A percentile compares a stretch with the other conserved stretches of the same genome.
phyloP scores from a whole-genome alignment of 2,888 invertebrate genomes.

The Diarsia dahlii region DNA sequence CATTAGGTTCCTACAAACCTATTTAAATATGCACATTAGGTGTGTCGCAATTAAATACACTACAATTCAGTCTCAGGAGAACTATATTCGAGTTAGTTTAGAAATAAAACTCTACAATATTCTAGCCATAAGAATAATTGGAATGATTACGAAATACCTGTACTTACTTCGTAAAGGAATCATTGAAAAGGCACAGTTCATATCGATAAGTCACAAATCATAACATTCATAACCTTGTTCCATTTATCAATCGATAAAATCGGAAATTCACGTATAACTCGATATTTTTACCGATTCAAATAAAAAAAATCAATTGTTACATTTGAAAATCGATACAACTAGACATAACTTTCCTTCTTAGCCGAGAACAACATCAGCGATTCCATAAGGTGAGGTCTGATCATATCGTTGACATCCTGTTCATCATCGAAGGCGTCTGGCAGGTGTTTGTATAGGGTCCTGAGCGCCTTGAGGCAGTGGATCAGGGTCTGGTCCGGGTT shows the following conservation, averaged over 20 bases:
- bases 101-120: conserved; percentile 29
- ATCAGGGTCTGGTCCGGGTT: conserved; percentile 87
- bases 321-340: conserved; percentile 15
- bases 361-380: conserved; percentile 95
- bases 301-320: not conserved
- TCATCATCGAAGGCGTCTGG: conserved; percentile 82
- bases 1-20: not conserved
- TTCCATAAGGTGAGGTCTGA: conserved; percentile 94
- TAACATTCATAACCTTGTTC: not conserved
- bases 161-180: not conserved
- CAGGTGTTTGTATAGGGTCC: conserved; percentile 87
- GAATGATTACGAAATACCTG: conserved; percentile 6
- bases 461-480: conserved; percentile 86
- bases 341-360: conserved; percentile 93
- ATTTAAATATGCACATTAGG: conserved; percentile 10
- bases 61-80: conserved; percentile 58
- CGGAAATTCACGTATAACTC: not conserved
- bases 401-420: conserved; percentile 93
- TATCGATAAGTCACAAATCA: not conserved
- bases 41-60: conserved; percentile 21
- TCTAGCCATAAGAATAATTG: conserved; percentile 25
- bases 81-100: conserved; percentile 58
- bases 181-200: conserved; percentile 1
- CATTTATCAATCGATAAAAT: not conserved
- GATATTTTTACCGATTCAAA: not conserved